Conservation (phyloP, 2,113 vertebrate genomes). For the Gadus chalcogrammus region DNA sequence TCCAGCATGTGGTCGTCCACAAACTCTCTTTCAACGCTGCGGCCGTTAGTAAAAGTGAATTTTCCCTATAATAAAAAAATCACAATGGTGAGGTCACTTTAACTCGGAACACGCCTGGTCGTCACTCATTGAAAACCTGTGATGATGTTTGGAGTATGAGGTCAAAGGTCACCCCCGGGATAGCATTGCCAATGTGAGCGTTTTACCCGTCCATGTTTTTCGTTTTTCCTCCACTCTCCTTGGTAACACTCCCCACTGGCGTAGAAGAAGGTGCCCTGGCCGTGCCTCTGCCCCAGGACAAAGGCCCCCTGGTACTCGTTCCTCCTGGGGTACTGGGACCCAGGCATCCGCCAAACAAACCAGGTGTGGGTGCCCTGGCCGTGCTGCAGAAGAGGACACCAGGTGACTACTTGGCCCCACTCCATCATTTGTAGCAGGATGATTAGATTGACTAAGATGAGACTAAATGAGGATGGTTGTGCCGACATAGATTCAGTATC, state of each 20-base stretch:
- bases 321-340: slow-evolving; percentile 73
- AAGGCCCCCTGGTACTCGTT: slow-evolving; percentile 83
- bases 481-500: too few relatives aligned
- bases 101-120: too few relatives aligned
- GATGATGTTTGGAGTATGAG: too few relatives aligned
- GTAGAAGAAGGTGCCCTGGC: slow-evolving; percentile 78
- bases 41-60: slow-evolving; percentile 75
- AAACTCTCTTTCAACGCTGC: slow-evolving; percentile 74
- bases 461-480: too few relatives aligned
- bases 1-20: slow-evolving; percentile 65
- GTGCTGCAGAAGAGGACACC: slow-evolving; percentile 69
- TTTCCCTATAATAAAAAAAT: slow-evolving; percentile 68
- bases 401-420: too few relatives aligned
- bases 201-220: slow-evolving; percentile 83
- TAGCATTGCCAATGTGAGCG: background rate
- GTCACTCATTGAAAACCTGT: too few relatives aligned
- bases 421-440: background rate
- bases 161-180: background rate
- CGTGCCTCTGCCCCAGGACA: slow-evolving; percentile 76
- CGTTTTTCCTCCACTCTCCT: slow-evolving; percentile 80
- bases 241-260: slow-evolving; percentile 77
- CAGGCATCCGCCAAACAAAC: slow-evolving; percentile 67
- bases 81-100: too few relatives aligned
- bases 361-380: slow-evolving; percentile 82
- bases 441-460: background rate